Base-by-base conservation (phyloP, 2,113 vertebrate genomes). In the Talpa occidentalis region DNA sequence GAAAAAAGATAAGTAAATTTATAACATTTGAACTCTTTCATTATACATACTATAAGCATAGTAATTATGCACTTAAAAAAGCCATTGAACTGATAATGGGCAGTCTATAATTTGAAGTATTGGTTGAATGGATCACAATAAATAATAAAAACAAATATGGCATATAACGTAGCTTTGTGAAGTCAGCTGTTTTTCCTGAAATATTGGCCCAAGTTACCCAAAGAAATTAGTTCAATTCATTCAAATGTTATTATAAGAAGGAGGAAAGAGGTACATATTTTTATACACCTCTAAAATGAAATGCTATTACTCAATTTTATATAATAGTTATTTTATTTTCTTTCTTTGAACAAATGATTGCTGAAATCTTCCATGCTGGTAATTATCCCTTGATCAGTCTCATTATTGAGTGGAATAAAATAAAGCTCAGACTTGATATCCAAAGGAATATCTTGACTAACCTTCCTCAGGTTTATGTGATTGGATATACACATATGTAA, bases 331-430 rank as follows among this genome's bases (percentile, higher is more conserved):
- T 86, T 56, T 40, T 87, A 80, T 59, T 80, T 83, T 82, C 17
- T 90, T 59, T 35, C 0, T 44, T 67, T 14, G n/a, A 96, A 82
- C 88, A 80, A 60, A 32, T 56, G 24, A 85, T 92, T 85, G n/a
- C n/a, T 59, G 67, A 91, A 59, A 52, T 80, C 70, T 32, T 81
- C 14, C 19, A 60, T 56, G 37, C 60, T 76, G 70, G 26, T 78
- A 74, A 87, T 69, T 93, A 67, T 74, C 47, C 40, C 14, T 82
- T 40, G 47, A 30, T 87, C 42, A 44, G 28, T 86, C 42, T 87
- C n/a, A 21, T 86, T 94, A 67, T 74, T 73, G 15, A 54, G 12
- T 37, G 22, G 15, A 94, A 54, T 70, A 81, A 93, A 96, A 89
- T 78, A 93, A 83, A 60, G 77, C 37, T 72, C 80, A 80, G 30